Conservation (phyloP, 2,888 invertebrate species). For the Campoletis raptor region DNA sequence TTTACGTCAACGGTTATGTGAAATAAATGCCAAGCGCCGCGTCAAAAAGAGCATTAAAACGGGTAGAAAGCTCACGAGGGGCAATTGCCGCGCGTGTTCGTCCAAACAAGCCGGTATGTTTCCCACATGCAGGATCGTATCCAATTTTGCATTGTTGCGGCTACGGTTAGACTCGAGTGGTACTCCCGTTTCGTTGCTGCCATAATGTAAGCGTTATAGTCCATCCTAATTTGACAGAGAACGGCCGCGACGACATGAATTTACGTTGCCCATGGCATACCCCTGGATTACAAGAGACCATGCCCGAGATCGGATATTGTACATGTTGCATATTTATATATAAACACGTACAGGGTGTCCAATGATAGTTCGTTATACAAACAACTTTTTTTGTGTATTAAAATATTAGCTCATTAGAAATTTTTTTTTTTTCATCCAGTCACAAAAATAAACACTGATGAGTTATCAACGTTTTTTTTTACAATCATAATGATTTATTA, state of each 20-base stretch:
- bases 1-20: constrained; percentile 23
- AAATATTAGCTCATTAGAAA: not conserved
- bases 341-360: constrained; percentile 6
- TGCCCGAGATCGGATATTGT: not conserved
- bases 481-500: too few relatives aligned
- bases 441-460: not conserved
- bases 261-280: constrained; percentile 74
- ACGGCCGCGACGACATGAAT: constrained; percentile 75
- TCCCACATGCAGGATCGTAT: constrained; percentile 58
- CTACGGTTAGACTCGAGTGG: constrained; percentile 68
- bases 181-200: constrained; percentile 70
- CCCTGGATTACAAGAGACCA: constrained; percentile 67
- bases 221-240: constrained; percentile 76
- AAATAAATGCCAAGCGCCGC: constrained; percentile 37
- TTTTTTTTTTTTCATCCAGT: not conserved
- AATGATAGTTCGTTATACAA: not conserved
- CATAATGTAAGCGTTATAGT: constrained; percentile 76
- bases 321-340: constrained; percentile 11
- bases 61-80: constrained; percentile 23
- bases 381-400: not conserved
- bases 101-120: constrained; percentile 50
- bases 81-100: constrained; percentile 44
- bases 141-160: constrained; percentile 64
- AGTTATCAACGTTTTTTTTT: not conserved
- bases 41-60: constrained; percentile 52